phyloP scores from a whole-genome alignment of 2,888 invertebrate species.

The Phalera bucephala region DNA sequence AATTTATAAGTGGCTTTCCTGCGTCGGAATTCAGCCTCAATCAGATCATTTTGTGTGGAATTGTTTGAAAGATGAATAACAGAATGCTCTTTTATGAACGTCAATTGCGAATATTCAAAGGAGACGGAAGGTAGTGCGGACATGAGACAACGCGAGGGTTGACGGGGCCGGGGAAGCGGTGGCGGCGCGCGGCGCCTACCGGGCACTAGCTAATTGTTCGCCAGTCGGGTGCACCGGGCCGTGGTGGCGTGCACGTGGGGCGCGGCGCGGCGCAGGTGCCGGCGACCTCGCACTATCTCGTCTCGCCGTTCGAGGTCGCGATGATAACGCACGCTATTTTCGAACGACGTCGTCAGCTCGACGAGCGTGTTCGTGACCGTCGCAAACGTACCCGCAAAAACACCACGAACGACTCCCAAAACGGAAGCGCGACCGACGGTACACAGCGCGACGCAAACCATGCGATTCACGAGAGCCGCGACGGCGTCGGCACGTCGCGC shows the following conservation, averaged over 20 bases:
- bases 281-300: constrained; percentile 79
- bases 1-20: constrained; percentile 4
- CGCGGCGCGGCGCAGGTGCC: constrained; percentile 68
- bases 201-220: constrained; percentile 41
- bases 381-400: constrained; percentile 66
- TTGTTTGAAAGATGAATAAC: too few relatives aligned
- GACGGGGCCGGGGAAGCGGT: constrained; percentile 6
- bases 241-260: constrained; percentile 64
- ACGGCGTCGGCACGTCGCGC: constrained; percentile 36
- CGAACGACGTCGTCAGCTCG: constrained; percentile 59
- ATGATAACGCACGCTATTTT: constrained; percentile 80
- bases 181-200: constrained; percentile 15
- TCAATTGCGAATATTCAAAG: constrained; percentile 25
- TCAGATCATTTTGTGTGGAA: too few relatives aligned
- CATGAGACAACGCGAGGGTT: constrained; percentile 28
- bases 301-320: constrained; percentile 76
- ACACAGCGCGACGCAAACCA: constrained; percentile 32
- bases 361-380: constrained; percentile 57
- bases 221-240: constrained; percentile 46
- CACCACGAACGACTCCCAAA: constrained; percentile 59
- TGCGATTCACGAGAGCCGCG: constrained; percentile 40
- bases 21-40: constrained; percentile 10
- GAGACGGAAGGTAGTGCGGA: constrained; percentile 3
- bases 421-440: constrained; percentile 46
- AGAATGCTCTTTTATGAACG: constrained; percentile 23